Conservation (phyloP, 92 coral and sea anemone species). For the Palythoa grandis region DNA sequence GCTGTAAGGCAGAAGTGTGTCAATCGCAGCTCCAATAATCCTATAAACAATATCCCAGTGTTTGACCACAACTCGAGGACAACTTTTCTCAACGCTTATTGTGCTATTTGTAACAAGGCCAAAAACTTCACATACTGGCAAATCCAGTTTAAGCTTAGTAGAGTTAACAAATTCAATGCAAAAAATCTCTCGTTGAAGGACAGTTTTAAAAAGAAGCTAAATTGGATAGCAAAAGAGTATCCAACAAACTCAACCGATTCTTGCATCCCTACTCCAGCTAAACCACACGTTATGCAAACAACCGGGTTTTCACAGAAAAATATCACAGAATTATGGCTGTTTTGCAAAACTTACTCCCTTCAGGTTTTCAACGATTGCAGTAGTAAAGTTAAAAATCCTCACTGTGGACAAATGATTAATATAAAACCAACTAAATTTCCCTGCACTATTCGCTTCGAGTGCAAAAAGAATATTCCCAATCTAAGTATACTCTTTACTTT, state of each 20-base stretch:
- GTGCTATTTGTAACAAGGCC: slow-evolving; percentile 18
- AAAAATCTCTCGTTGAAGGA: background rate
- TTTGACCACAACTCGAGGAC: background rate
- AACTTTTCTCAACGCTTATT: slow-evolving; percentile 12
- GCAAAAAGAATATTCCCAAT: background rate
- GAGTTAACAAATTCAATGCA: too few species aligned
- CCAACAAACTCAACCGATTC: background rate
- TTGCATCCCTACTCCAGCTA: background rate
- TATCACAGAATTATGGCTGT: background rate
- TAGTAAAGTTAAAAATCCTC: background rate
- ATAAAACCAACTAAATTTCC: background rate
- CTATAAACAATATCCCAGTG: slow-evolving; percentile 10
- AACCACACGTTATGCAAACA: background rate
- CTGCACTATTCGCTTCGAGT: background rate
- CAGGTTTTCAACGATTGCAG: background rate
- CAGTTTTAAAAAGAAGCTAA: background rate
- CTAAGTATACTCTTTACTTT: background rate
- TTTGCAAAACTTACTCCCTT: background rate
- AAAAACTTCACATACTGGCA: slow-evolving; percentile 30
- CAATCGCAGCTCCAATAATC: background rate
- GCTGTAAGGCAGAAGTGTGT: background rate
- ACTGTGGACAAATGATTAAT: background rate
- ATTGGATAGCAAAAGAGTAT: background rate
- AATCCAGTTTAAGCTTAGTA: background rate
- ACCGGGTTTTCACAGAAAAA: background rate